These are phyloP conservation scores for Isoperla grammatica DNA, from an alignment of 2,888 invertebrate species.

Conservation along the genomic window DNA sequence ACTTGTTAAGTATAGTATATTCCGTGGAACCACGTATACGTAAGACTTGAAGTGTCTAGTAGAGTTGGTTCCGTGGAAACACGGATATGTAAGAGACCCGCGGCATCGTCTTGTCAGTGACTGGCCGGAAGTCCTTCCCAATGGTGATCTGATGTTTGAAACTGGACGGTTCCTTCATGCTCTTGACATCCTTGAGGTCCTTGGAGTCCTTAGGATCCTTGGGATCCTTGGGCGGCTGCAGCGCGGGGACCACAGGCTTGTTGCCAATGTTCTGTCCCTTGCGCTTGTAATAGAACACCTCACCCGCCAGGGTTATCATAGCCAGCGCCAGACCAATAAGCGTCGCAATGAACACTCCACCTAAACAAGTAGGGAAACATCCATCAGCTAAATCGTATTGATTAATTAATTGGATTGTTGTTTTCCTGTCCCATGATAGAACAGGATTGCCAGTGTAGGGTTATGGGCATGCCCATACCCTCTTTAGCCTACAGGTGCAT, in stretches of 20 bases:
- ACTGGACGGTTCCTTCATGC: slow-evolving; percentile 26
- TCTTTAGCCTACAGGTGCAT: no score
- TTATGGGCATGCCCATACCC: no score
- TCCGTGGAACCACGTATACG: no score
- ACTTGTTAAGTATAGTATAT: no score
- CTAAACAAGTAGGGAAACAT: slow-evolving; percentile 43
- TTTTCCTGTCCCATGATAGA: no score
- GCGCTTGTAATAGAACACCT: slow-evolving; percentile 65
- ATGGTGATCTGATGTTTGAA: slow-evolving; percentile 44
- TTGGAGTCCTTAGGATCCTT: slow-evolving; percentile 35
- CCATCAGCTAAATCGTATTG: no score
- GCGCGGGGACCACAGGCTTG: slow-evolving; percentile 34
- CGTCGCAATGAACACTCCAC: slow-evolving; percentile 87
- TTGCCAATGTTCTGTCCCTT: slow-evolving; percentile 37
- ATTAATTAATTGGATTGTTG: no score
- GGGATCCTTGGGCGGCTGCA: no score
- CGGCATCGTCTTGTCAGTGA: slow-evolving; percentile 36
- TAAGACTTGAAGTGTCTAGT: no score
- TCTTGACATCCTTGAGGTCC: slow-evolving; percentile 30
- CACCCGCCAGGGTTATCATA: slow-evolving; percentile 74
- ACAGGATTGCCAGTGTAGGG: no score
- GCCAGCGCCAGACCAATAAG: slow-evolving; percentile 77
- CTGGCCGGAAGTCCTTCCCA: slow-evolving; percentile 44
- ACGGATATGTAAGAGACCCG: slow-evolving; percentile 44
- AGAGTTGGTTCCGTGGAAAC: slow-evolving; percentile 38